Base-by-base conservation (phyloP, 2,113 vertebrate species). In the Pagrus major region DNA sequence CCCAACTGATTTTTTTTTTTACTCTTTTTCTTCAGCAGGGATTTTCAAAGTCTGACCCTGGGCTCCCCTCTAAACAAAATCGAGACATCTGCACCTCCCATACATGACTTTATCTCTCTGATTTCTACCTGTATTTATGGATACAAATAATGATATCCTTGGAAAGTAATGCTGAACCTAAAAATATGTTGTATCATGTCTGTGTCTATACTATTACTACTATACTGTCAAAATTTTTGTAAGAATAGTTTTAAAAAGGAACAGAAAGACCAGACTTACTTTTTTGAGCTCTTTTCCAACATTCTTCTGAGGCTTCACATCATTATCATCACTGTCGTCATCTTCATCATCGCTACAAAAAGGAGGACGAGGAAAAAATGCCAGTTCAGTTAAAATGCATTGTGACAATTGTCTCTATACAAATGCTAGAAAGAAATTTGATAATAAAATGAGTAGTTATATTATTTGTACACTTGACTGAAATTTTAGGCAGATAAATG, bases 291-390 rank as follows among this genome's bases (percentile, higher is more conserved):
- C 31, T 82, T 93, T 93, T 21, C 78, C 71, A 0, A 80, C n/a
- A 10, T 6, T 81, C 42, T 91, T 93, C 81, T 79, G 81, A 33
- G 85, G 87, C 54, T 92, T 86, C 46, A 84, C 89, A 12, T 85
- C 91, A 29, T 93, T 85, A 47, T 93, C 93, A 54, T 94, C 93
- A 7, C 89, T 92, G 31, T 93, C 88, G 0, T 92, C 91, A 5
- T 93, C 93, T 1, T 92, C 91, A 6, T 94, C 93, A 33, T 94
- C 92, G 14, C 92, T 93, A 51, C 31, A 79, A 80, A 59, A 3
- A 73, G 0, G 3, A 33, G 3, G 2, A 41, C 11, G 6, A 21
- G 20, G 59, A 52, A 18, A 9, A 42, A 20, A n/a, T 1, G 3
- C 39, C 3, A 56, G 9, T 5, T 39, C 1, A 25, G 1, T 6